Conservation (phyloP, 2,797 vertebrate species). For the Pogoniulus pusillus region DNA sequence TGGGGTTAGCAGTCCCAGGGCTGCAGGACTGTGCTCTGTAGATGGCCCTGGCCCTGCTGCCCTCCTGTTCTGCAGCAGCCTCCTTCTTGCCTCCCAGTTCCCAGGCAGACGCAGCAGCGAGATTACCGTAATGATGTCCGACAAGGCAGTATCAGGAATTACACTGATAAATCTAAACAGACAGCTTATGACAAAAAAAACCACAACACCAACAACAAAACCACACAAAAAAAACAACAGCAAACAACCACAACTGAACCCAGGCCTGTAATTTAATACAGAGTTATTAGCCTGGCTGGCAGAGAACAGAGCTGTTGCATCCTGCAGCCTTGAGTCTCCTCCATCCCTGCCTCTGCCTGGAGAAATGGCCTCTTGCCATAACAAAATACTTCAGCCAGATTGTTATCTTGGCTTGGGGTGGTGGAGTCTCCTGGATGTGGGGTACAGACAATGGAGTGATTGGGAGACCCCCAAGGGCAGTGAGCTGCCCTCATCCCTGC, state of each 20-base stretch:
- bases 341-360: not conserved
- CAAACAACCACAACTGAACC: slow-evolving; percentile 22
- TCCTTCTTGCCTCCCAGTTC: not conserved
- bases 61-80: not conserved
- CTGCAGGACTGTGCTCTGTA: not conserved
- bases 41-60: not conserved
- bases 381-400: not conserved
- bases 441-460: not conserved
- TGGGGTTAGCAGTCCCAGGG: not conserved
- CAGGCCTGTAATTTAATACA: slow-evolving; percentile 72
- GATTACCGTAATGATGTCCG: slow-evolving; percentile 72
- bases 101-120: slow-evolving; percentile 39
- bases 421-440: not conserved
- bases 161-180: slow-evolving; percentile 71
- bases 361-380: slow-evolving; percentile 8
- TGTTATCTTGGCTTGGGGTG: not conserved
- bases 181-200: slow-evolving; percentile 57
- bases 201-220: not conserved
- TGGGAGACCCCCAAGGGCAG: not conserved
- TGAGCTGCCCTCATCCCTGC: not conserved
- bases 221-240: not conserved
- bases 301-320: slow-evolving; percentile 53
- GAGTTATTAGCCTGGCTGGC: slow-evolving; percentile 64
- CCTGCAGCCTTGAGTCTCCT: slow-evolving; percentile 8
- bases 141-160: slow-evolving; percentile 70